These are phyloP conservation scores for Lepidocyrtinus sp. DNA, from an alignment of 2,888 invertebrate species.

Conservation along the genomic window DNA sequence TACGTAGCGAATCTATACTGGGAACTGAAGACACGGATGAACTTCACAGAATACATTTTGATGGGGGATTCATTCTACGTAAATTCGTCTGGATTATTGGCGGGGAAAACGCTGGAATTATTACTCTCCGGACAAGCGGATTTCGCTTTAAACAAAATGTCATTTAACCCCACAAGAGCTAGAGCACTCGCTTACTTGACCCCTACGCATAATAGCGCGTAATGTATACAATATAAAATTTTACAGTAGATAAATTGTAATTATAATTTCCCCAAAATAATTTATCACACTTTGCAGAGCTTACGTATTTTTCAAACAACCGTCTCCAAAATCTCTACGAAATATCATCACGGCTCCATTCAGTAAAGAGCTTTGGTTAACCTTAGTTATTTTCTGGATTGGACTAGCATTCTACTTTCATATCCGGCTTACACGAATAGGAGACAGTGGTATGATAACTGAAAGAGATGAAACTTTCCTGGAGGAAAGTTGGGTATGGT, in stretches of 20 bases:
- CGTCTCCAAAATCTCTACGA: conserved; percentile 51
- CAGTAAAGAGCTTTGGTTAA: conserved; percentile 47
- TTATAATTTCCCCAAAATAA: too few species aligned
- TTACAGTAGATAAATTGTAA: not conserved
- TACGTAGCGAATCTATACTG: conserved; percentile 22
- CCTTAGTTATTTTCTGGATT: conserved; percentile 49
- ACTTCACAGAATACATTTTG: conserved; percentile 42
- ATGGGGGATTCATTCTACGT: conserved; percentile 24
- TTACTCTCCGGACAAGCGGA: conserved; percentile 39
- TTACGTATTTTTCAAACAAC: conserved; percentile 59
- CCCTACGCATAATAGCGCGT: conserved; percentile 43
- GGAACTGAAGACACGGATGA: conserved; percentile 44
- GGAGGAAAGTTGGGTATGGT: conserved; percentile 42
- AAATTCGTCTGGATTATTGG: conserved; percentile 16
- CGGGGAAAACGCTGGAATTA: conserved; percentile 27
- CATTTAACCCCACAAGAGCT: conserved; percentile 22
- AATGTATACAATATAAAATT: conserved; percentile 9
- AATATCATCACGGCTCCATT: conserved; percentile 59
- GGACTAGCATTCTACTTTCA: conserved; percentile 16
- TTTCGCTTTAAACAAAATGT: conserved; percentile 26
- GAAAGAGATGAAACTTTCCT: conserved; percentile 22
- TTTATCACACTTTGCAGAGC: conserved; percentile 34
- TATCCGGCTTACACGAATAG: not conserved
- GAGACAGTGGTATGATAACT: not conserved
- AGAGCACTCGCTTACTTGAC: conserved; percentile 39